Evolutionary conservation across 2,888 invertebrate species (phyloP).

Genomic region (Tetramorium bicarinatum): DNA sequence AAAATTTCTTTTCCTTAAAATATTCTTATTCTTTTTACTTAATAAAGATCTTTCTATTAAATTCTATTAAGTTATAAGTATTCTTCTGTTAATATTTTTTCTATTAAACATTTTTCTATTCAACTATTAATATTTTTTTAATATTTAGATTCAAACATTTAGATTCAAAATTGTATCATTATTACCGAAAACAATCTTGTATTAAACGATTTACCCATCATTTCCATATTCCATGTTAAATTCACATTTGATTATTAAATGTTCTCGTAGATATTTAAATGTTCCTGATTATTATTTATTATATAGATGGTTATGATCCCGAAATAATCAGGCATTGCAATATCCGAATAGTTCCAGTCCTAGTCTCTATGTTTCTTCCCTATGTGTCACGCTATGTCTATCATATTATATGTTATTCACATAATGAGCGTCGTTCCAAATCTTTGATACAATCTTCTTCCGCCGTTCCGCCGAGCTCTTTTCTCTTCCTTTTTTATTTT

Average conservation of each 20-base stretch:
- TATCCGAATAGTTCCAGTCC: slow-evolving; percentile 39
- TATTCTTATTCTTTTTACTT: background rate
- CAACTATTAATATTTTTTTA: background rate
- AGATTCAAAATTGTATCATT: background rate
- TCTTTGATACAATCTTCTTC: slow-evolving; percentile 43
- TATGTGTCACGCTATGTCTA: slow-evolving; percentile 52
- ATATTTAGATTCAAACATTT: background rate
- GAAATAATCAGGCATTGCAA: background rate
- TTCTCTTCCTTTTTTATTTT: slow-evolving; percentile 16
- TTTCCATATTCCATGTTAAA: background rate
- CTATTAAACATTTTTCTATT: background rate
- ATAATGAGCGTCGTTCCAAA: slow-evolving; percentile 42
- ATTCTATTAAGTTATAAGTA: background rate
- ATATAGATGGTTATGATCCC: background rate
- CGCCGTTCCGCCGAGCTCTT: slow-evolving; percentile 29
- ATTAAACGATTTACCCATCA: background rate
- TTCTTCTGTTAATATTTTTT: background rate
- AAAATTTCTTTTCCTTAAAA: background rate
- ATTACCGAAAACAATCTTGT: background rate
- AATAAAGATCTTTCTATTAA: too few relatives aligned
- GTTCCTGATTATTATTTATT: background rate
- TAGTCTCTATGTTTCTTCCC: slow-evolving; percentile 41
- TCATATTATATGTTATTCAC: slow-evolving; percentile 37
- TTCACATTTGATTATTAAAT: background rate
- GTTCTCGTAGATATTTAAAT: background rate